Base-by-base conservation (phyloP, 2,113 vertebrate species). In the Albula goreensis region DNA sequence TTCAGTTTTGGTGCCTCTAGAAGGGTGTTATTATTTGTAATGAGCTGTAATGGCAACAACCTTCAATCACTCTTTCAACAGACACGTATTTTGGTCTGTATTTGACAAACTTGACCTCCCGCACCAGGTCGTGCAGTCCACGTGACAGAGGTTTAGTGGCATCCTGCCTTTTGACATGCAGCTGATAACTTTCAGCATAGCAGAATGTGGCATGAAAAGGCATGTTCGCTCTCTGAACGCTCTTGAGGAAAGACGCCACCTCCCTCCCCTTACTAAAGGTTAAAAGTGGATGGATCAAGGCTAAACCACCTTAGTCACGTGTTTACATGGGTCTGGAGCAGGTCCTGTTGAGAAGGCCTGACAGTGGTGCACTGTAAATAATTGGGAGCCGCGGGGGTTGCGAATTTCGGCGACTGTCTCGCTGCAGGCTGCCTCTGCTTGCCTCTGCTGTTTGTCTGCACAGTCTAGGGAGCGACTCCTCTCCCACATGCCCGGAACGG, bases 181-280 rank as follows among this genome's bases (percentile, higher is more conserved):
- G 50, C 19, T 53, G 41, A 83, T 83, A 52, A 77, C 25, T 84
- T 77, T 50, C 66, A 74, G 11, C 66, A 12, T 60, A 50, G 22
- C 50, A 77, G 50, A 84, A 77, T 52, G 50, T 52, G 70, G 66
- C 83, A 15, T 84, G 83, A 77, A 84, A 74, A 77, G 70, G 74
- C 83, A 84, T 41, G 83, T 84, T 70, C 50, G 8, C 50, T 63
- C 74, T 15, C 25, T 25, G 8, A 31, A 31, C n/a, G 2, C 10
- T 4, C 22, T n/a, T 5, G 8, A 25, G 83, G 66, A 77, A 77
- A 77, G 63, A 50, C n/a, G 17, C 31, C 83, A 13, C 50, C 49
- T 1, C 5, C 51, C 50, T 10, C 41, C n/a, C 51, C n/a, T 11
- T 78, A 57, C 22, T 50, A 78, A 84, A 17, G 10, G 12, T 19